Percentiles rank a stretch among this genome's conserved stretches.
These are phyloP conservation scores for Montipora sp. DNA, from an alignment of 64 coral and sea anemone species.

Conservation along the genomic window DNA sequence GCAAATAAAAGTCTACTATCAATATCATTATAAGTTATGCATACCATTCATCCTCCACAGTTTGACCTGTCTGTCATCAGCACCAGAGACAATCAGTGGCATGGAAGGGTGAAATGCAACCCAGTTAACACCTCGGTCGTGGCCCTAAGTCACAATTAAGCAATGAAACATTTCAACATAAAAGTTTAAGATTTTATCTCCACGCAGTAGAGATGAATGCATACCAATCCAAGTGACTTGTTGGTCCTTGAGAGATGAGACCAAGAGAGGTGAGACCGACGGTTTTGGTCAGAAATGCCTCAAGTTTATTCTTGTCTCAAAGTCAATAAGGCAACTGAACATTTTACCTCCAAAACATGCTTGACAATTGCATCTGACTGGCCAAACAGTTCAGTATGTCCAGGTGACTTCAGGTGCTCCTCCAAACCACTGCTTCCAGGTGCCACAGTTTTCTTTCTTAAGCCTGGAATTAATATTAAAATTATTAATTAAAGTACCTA, in stretches of 20 bases:
- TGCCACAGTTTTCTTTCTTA: slow-evolving; percentile 95
- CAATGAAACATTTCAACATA: not conserved
- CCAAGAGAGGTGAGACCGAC: too few relatives aligned
- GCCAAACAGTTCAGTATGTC: slow-evolving; percentile 96
- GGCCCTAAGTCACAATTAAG: slow-evolving; percentile 61
- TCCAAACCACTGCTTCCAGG: slow-evolving; percentile 90
- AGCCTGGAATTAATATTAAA: slow-evolving; percentile 49
- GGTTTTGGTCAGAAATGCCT: too few relatives aligned
- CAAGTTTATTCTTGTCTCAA: not conserved
- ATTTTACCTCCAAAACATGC: slow-evolving; percentile 91
- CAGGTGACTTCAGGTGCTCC: slow-evolving; percentile 82
- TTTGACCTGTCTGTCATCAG: slow-evolving; percentile 99
- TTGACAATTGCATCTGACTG: slow-evolving; percentile 99
- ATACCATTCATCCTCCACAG: slow-evolving; percentile 99
- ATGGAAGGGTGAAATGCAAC: slow-evolving; percentile 98
- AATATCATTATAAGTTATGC: not conserved
- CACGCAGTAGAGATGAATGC: too few relatives aligned
- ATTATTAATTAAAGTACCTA: not conserved
- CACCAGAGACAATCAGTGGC: slow-evolving; percentile 96
- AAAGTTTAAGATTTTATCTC: not conserved
- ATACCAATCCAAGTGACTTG: too few relatives aligned
- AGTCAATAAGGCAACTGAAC: not conserved
- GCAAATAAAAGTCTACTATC: too few relatives aligned
- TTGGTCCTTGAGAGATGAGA: too few relatives aligned
- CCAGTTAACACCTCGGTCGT: slow-evolving; percentile 99